A percentile compares a stretch with the other conserved stretches of the same genome.
Conservation (phyloP, 1,140 invertebrate genomes). For the Tigriopus japonicus region DNA sequence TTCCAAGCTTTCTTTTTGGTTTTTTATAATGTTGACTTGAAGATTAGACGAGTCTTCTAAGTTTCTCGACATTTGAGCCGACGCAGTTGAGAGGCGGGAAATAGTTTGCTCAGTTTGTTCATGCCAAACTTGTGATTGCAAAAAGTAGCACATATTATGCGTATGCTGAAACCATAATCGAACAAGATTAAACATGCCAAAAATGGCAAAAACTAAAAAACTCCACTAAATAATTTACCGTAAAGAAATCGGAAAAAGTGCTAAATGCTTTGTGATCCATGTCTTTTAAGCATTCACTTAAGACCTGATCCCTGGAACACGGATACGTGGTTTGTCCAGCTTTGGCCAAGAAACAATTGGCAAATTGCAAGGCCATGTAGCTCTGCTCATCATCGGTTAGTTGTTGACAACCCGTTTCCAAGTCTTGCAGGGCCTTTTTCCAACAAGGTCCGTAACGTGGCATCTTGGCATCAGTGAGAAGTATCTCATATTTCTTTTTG, state of each 20-base stretch:
- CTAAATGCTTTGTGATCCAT: conserved; percentile 38
- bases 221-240: conserved; percentile 17
- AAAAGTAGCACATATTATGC: conserved; percentile 44
- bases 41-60: conserved; percentile 28
- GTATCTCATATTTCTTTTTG: conserved; percentile 12
- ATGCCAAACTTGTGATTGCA: conserved; percentile 41
- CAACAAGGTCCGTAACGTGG: conserved; percentile 32
- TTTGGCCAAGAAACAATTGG: conserved; percentile 44
- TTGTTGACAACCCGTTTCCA: conserved; percentile 35
- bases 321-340: conserved; percentile 32
- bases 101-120: conserved; percentile 37
- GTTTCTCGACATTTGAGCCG: conserved; percentile 28
- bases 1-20: conserved; percentile 34
- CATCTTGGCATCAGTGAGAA: background rate
- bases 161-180: conserved; percentile 31
- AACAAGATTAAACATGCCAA: no score
- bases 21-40: conserved; percentile 27
- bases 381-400: conserved; percentile 39
- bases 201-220: background rate
- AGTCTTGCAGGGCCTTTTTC: conserved; percentile 32
- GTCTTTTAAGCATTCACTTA: conserved; percentile 32
- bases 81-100: conserved; percentile 27
- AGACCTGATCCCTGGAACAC: conserved; percentile 26
- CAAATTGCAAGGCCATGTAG: conserved; percentile 37
- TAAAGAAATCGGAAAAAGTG: conserved; percentile 44